Base-by-base conservation (phyloP, 2,888 invertebrate genomes). In the Onchidella celtica region DNA sequence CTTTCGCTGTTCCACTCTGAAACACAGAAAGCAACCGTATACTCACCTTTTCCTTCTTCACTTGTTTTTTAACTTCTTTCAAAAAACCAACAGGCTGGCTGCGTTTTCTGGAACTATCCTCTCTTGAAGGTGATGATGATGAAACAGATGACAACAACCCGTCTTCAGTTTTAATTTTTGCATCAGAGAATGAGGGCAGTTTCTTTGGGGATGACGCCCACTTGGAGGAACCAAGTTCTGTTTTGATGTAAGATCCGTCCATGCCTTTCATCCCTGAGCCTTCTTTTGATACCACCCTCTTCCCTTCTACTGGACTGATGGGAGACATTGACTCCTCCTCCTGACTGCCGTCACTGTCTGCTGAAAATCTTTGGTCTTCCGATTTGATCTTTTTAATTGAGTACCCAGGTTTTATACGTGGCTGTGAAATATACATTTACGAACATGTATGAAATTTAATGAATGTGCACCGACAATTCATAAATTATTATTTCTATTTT, bases 221-320 rank as follows among this genome's bases (percentile, higher is more conserved):
- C 36, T 79, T 73, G 1, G 27, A 57, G 29, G 61, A 36, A 0
- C 79, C 79, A 55, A 29, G 32, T 38, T 79, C 79, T 36, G 73
- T 66, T 66, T 79, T 79, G 27, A 73, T 70, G 59, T 57, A 69
- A 14, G 57, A 6, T 1, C 69, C 78, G 3, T 63, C 69, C 6
- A 66, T 57, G 32, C 40, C 70, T 70, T 17, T 78, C 36, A 61
- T 11, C 24, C n/a, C 21, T 21, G 27, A 21, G 0, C 82, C 81
- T 77, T 86, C 86, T 47, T 86, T 86, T 32, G 85, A 75, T 1
- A 83, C 84, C 21, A 87, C 87, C 47, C 87, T 75, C 75, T 87
- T 87, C 11, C 87, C 87, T 68, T 87, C 87, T 24, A 86, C 81
- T 32, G 85, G 83, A 36, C 83, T 83, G 32, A 79, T 63, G 29